phyloP scores from a whole-genome alignment of 2,888 invertebrate species.

The Diabrotica balteata region DNA sequence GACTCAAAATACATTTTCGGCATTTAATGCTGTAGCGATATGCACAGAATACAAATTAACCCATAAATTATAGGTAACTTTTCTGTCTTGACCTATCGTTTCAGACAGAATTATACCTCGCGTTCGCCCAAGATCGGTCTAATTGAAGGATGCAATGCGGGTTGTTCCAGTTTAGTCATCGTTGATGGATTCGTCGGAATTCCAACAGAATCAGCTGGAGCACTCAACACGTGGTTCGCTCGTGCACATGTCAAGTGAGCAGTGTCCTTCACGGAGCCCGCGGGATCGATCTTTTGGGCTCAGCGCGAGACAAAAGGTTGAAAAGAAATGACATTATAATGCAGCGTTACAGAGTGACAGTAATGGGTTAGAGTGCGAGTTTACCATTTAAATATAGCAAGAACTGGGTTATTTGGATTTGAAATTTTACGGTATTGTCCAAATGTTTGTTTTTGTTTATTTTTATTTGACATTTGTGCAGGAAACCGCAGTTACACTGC shows the following conservation, averaged over 20 bases:
- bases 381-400: too few relatives aligned
- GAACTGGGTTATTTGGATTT: too few relatives aligned
- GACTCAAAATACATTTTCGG: too few relatives aligned
- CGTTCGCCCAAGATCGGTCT: not conserved
- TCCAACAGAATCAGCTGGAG: conserved; percentile 11
- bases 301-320: conserved; percentile 19
- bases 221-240: conserved; percentile 48
- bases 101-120: too few relatives aligned
- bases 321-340: conserved; percentile 18
- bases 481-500: too few relatives aligned
- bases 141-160: not conserved
- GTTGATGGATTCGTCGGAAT: conserved; percentile 2
- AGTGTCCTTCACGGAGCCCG: conserved; percentile 42
- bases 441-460: too few relatives aligned
- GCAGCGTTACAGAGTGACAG: conserved; percentile 5
- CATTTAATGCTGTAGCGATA: too few relatives aligned
- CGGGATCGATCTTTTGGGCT: conserved; percentile 50
- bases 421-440: too few relatives aligned
- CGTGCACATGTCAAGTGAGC: conserved; percentile 54
- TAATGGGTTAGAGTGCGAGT: conserved; percentile 12
- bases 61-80: not conserved
- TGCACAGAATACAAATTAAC: too few relatives aligned
- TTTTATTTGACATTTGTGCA: too few relatives aligned
- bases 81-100: too few relatives aligned
- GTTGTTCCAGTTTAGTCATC: not conserved